Conservation (phyloP, 2,888 invertebrate species). For the Acleris laterana region DNA sequence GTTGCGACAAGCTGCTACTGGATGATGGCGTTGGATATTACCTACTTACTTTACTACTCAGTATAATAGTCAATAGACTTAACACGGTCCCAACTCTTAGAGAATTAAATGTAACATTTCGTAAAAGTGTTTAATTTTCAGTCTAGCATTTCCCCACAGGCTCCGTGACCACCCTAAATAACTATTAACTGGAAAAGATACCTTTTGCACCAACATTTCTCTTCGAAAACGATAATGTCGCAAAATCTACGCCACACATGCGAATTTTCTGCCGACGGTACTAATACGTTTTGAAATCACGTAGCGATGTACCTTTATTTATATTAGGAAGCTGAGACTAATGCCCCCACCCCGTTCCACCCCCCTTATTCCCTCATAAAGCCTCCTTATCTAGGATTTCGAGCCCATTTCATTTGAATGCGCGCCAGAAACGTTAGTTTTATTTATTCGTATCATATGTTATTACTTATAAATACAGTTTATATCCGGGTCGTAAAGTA, state of each 20-base stretch:
- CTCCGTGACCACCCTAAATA: too few relatives aligned
- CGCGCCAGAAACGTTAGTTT: constrained; percentile 62
- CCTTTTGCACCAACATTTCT: not conserved
- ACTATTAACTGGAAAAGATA: not conserved
- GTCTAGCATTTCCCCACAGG: too few relatives aligned
- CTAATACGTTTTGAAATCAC: constrained; percentile 36
- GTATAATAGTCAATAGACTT: too few relatives aligned
- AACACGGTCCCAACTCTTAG: too few relatives aligned
- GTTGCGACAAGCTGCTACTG: not conserved
- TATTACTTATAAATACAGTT: constrained; percentile 36
- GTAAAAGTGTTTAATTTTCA: too few relatives aligned
- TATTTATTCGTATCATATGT: constrained; percentile 45
- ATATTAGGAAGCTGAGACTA: constrained; percentile 50
- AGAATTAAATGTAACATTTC: too few relatives aligned
- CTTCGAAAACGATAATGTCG: not conserved
- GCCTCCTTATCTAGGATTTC: constrained; percentile 78
- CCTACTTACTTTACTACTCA: too few relatives aligned
- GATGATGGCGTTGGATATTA: too few relatives aligned
- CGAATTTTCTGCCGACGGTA: constrained; percentile 13
- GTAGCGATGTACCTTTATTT: constrained; percentile 43
- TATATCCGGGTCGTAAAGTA: constrained; percentile 27
- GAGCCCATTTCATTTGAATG: constrained; percentile 80
- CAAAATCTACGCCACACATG: not conserved
- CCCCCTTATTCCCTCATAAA: constrained; percentile 68
- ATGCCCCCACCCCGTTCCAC: constrained; percentile 47